These are phyloP conservation scores for Hyalella azteca DNA, from an alignment of 2,888 invertebrate genomes.

Conservation along the genomic window DNA sequence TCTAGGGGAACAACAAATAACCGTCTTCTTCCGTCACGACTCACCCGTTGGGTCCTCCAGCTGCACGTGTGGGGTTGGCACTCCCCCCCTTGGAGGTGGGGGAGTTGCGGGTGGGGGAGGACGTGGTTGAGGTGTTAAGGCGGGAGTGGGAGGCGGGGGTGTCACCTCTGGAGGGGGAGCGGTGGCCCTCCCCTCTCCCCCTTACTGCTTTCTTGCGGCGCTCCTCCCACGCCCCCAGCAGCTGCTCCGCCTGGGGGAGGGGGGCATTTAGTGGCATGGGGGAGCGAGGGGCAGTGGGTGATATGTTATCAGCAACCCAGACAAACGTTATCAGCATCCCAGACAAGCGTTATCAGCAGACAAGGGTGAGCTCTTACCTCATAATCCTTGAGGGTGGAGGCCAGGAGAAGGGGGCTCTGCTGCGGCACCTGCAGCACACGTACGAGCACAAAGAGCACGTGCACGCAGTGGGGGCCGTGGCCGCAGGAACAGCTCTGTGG, in stretches of 20 bases:
- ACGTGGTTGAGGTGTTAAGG: constrained; percentile 2
- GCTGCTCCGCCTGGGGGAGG: constrained; percentile 50
- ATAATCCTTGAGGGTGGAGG: constrained; percentile 64
- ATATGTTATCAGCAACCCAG: background rate
- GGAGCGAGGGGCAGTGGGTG: background rate
- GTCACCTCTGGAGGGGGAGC: constrained; percentile 28
- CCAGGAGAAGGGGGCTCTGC: constrained; percentile 63
- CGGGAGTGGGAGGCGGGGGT: constrained; percentile 12
- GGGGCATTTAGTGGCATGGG: background rate
- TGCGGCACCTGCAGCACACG: constrained; percentile 65
- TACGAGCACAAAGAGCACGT: constrained; percentile 66
- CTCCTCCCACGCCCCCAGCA: constrained; percentile 55
- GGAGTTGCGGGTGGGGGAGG: constrained; percentile 44
- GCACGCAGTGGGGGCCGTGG: constrained; percentile 64
- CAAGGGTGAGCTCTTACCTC: constrained; percentile 62
- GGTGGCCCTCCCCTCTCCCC: constrained; percentile 47
- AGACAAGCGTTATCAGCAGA: background rate
- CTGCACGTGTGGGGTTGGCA: constrained; percentile 27
- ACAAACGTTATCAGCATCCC: background rate
- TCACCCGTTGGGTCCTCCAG: constrained; percentile 41
- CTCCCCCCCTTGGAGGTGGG: constrained; percentile 11
- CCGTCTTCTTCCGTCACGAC: background rate
- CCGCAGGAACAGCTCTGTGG: constrained; percentile 65
- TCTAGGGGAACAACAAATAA: background rate
- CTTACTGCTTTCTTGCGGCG: constrained; percentile 54